A percentile compares a stretch with the other conserved stretches of the same genome.
Evolutionary conservation across 2,113 vertebrate species (phyloP).

Genomic region (Ivindomyrus marchei): DNA sequence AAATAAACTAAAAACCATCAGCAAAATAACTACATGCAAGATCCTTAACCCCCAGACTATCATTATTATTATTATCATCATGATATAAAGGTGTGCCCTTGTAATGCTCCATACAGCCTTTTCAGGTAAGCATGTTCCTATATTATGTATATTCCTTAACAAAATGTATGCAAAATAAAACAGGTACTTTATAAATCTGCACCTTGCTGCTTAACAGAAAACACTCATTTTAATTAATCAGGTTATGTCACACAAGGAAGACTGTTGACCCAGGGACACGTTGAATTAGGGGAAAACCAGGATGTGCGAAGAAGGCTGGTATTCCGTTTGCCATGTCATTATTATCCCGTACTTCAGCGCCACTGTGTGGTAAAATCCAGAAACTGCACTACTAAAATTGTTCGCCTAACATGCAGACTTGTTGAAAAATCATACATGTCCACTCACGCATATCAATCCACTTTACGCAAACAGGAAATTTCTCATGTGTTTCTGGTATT

Average conservation of each 20-base stretch:
- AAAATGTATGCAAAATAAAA: background rate
- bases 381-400: background rate
- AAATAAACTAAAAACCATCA: background rate
- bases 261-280: background rate
- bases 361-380: background rate
- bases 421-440: background rate
- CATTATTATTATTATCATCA: background rate
- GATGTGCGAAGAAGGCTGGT: background rate
- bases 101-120: background rate
- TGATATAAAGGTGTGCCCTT: background rate
- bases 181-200: background rate
- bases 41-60: background rate
- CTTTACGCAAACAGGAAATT: background rate
- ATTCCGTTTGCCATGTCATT: background rate
- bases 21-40: background rate
- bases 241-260: no score
- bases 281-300: background rate
- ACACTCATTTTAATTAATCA: background rate
- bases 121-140: background rate
- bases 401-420: background rate
- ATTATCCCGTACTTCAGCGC: background rate
- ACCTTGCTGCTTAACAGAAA: background rate
- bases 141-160: background rate
- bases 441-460: background rate
- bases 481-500: background rate